These are phyloP conservation scores for Brevipalpus yothersi DNA, from an alignment of 1,140 invertebrate genomes.

Conservation along the genomic window DNA sequence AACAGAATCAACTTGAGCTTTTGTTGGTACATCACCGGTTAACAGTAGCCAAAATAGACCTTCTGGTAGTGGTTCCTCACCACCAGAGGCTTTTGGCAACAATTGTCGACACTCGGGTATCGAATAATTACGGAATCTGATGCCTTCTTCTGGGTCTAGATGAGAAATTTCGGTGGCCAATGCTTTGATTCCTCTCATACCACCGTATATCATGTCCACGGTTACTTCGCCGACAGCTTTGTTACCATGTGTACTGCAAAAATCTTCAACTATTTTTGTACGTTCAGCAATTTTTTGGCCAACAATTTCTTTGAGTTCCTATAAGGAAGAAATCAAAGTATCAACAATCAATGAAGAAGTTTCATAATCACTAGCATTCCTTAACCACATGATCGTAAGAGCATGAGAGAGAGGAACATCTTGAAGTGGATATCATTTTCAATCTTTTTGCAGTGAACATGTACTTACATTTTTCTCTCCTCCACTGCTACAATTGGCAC, in stretches of 20 bases:
- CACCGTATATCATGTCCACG: slow-evolving; percentile 41
- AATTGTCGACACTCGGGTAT: slow-evolving; percentile 31
- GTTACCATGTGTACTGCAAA: slow-evolving; percentile 60
- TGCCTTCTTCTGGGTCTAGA: slow-evolving; percentile 32
- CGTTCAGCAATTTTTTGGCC: slow-evolving; percentile 64
- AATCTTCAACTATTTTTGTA: slow-evolving; percentile 66
- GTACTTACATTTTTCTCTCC: too few relatives aligned
- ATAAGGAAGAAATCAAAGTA: background rate
- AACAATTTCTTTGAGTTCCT: slow-evolving; percentile 61
- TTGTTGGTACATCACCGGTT: slow-evolving; percentile 29
- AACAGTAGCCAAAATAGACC: slow-evolving; percentile 32
- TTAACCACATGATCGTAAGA: too few relatives aligned
- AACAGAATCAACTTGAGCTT: slow-evolving; percentile 33
- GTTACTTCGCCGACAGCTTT: slow-evolving; percentile 83
- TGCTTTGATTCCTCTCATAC: slow-evolving; percentile 31
- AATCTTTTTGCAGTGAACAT: too few relatives aligned
- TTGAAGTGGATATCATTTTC: too few relatives aligned
- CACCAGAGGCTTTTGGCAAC: slow-evolving; percentile 26
- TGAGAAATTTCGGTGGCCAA: slow-evolving; percentile 34
- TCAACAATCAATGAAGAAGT: too few relatives aligned
- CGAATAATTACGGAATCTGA: slow-evolving; percentile 31
- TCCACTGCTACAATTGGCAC: too few relatives aligned
- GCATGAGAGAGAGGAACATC: too few relatives aligned
- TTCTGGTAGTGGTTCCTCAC: slow-evolving; percentile 31
- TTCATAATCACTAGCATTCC: too few relatives aligned